Conservation (phyloP, 2,888 invertebrate species). For the Eupithecia insigniata region DNA sequence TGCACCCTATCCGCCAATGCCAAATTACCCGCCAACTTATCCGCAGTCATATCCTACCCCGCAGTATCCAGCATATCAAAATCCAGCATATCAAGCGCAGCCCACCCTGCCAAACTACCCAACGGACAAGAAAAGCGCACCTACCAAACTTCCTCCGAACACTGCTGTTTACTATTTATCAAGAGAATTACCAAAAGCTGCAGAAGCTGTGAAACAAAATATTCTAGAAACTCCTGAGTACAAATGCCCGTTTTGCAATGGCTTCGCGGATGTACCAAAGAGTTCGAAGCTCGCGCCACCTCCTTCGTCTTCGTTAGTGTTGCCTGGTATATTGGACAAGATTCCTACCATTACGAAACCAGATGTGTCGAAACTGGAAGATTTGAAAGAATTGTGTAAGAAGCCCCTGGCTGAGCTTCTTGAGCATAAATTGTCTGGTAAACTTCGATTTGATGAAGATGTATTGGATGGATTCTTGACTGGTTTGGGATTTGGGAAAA, state of each 20-base stretch:
- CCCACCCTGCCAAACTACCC: not conserved
- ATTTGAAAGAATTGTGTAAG: slow-evolving; percentile 31
- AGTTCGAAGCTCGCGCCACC: slow-evolving; percentile 44
- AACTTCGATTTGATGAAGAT: slow-evolving; percentile 55
- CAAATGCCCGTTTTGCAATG: slow-evolving; percentile 38
- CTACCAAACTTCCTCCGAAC: slow-evolving; percentile 48
- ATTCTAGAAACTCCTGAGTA: slow-evolving; percentile 18
- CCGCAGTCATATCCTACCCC: not conserved
- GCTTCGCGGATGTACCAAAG: slow-evolving; percentile 41
- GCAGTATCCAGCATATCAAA: not conserved
- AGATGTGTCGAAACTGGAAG: slow-evolving; percentile 39
- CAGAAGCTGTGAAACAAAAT: slow-evolving; percentile 33
- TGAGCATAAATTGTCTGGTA: slow-evolving; percentile 37
- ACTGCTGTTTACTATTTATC: slow-evolving; percentile 53
- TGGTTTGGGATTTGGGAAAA: slow-evolving; percentile 48
- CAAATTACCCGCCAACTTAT: slow-evolving; percentile 3
- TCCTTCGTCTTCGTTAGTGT: slow-evolving; percentile 41
- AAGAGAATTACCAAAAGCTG: slow-evolving; percentile 47
- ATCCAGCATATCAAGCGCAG: not conserved
- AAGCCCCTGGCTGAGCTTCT: slow-evolving; percentile 28
- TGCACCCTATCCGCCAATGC: not conserved
- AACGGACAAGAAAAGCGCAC: not conserved
- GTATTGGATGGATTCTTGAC: slow-evolving; percentile 54
- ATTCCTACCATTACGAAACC: slow-evolving; percentile 43
- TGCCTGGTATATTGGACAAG: slow-evolving; percentile 51